These are phyloP conservation scores for Platycercus adscitus DNA, from an alignment of 2,113 vertebrate genomes.

Conservation along the genomic window DNA sequence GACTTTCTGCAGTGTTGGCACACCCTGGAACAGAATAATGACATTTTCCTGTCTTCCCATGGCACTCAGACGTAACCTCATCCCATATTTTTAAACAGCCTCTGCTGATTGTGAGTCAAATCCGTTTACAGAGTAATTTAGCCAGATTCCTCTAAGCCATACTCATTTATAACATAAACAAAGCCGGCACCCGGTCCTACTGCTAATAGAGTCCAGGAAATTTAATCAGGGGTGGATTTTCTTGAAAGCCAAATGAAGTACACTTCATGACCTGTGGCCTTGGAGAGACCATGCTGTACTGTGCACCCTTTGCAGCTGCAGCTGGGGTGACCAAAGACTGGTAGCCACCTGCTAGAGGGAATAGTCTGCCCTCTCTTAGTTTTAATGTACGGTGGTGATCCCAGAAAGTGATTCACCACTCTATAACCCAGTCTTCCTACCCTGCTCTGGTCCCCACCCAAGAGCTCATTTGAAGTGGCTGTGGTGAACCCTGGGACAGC, in stretches of 20 bases:
- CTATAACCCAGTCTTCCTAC: background rate
- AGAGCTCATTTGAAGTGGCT: background rate
- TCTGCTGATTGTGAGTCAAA: background rate
- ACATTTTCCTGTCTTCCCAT: background rate
- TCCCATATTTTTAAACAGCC: background rate
- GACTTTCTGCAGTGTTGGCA: background rate
- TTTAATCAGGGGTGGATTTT: background rate
- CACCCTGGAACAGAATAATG: background rate
- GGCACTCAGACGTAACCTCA: background rate
- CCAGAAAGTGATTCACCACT: background rate
- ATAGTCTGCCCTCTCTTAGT: background rate
- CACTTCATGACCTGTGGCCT: accelerated
- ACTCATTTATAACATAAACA: background rate
- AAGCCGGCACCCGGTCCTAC: background rate
- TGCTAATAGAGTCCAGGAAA: background rate
- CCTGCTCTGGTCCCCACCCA: background rate
- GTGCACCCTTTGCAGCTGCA: background rate
- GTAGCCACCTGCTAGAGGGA: background rate
- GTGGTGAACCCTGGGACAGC: background rate
- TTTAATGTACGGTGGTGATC: background rate
- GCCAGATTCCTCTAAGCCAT: background rate
- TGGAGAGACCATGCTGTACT: accelerated
- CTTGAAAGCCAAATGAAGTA: background rate
- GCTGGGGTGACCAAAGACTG: background rate
- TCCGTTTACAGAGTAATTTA: background rate